Percentiles rank a stretch among this genome's conserved stretches.
Conservation (phyloP, 2,888 invertebrate species). For the Coecobrya sp. region DNA sequence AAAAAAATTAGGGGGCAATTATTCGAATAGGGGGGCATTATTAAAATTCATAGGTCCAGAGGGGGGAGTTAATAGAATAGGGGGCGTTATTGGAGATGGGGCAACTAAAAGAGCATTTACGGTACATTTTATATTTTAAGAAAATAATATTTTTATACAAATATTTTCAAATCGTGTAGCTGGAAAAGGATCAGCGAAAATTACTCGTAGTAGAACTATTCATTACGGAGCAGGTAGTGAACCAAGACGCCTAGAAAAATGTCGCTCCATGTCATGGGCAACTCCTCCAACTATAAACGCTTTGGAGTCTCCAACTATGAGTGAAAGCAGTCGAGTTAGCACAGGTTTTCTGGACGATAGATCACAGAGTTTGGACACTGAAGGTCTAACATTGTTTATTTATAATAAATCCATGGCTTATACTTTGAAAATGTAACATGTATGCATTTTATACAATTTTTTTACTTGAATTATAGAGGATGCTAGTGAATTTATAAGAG, state of each 20-base stretch:
- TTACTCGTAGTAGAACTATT: constrained; percentile 72
- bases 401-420: too few relatives aligned
- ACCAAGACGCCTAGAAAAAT: constrained; percentile 59
- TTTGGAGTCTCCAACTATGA: constrained; percentile 36
- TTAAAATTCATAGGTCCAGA: background rate
- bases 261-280: constrained; percentile 73
- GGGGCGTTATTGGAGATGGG: too few relatives aligned
- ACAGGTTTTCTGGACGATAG: background rate
- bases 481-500: constrained; percentile 65
- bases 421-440: too few relatives aligned
- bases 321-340: constrained; percentile 37
- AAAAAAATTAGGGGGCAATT: too few relatives aligned
- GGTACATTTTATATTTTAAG: too few relatives aligned
- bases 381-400: constrained; percentile 19
- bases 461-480: constrained; percentile 23
- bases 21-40: too few relatives aligned
- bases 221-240: constrained; percentile 68
- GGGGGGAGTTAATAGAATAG: too few relatives aligned
- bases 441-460: too few relatives aligned
- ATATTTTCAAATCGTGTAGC: background rate
- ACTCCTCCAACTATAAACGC: constrained; percentile 14
- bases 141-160: too few relatives aligned
- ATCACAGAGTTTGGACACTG: background rate
- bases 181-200: constrained; percentile 8
- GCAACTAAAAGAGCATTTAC: too few relatives aligned